Conservation (phyloP, 2,888 invertebrate genomes). For the Aphodius granarius region DNA sequence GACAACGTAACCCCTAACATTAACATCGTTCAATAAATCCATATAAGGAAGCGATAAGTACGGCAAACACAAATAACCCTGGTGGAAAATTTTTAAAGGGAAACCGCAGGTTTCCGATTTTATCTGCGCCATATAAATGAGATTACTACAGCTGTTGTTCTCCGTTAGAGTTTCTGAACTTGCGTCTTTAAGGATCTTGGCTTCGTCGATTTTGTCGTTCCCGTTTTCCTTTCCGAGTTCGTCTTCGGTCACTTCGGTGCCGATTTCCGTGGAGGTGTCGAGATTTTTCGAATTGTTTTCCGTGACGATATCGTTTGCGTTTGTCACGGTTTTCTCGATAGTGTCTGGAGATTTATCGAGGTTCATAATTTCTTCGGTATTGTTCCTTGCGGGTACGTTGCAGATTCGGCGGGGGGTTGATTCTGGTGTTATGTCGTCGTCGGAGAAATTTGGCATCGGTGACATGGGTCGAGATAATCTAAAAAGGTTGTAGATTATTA, state of each 20-base stretch:
- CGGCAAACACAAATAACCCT: constrained; percentile 93
- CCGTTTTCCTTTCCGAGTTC: constrained; percentile 38
- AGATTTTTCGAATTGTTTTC: constrained; percentile 47
- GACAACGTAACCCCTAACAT: constrained; percentile 83
- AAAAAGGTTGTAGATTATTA: constrained; percentile 31
- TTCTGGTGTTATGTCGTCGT: constrained; percentile 51
- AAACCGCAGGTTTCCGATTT: constrained; percentile 80
- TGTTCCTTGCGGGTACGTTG: not conserved
- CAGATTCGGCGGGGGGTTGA: constrained; percentile 36
- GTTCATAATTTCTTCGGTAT: not conserved
- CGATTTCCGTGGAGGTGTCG: constrained; percentile 40
- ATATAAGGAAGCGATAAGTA: constrained; percentile 94
- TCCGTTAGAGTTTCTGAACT: constrained; percentile 67
- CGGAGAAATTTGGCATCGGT: constrained; percentile 68
- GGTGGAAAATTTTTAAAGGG: constrained; percentile 83
- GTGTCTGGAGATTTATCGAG: constrained; percentile 27
- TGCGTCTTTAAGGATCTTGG: constrained; percentile 67
- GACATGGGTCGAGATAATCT: constrained; percentile 73
- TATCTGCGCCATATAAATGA: constrained; percentile 66
- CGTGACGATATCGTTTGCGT: constrained; percentile 45
- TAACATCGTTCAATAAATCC: constrained; percentile 85
- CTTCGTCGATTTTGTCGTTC: constrained; percentile 43
- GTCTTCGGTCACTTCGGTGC: constrained; percentile 49
- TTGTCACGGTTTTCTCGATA: constrained; percentile 13
- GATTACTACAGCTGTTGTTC: constrained; percentile 59